These are phyloP conservation scores for Aspidoscelis tigris DNA, from an alignment of 2,113 vertebrate genomes.

Conservation along the genomic window DNA sequence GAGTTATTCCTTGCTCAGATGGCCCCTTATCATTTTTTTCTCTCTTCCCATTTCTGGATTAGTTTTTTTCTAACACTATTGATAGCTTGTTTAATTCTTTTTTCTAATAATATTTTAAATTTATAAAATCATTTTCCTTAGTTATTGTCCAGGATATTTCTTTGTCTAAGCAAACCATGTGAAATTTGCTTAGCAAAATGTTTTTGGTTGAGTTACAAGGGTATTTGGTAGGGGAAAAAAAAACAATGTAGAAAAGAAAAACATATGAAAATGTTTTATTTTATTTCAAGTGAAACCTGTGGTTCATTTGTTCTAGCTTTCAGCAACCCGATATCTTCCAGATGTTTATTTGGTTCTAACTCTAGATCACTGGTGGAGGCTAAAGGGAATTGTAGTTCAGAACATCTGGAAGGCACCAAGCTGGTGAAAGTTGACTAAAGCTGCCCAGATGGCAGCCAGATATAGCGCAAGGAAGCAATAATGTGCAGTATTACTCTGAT, in stretches of 20 bases:
- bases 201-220: background rate
- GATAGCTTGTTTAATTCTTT: background rate
- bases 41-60: background rate
- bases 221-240: background rate
- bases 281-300: no score
- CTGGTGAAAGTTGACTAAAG: no score
- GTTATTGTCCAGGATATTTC: background rate
- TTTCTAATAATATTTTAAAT: background rate
- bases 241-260: background rate
- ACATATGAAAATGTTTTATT: background rate
- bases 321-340: no score
- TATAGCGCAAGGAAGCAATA: no score
- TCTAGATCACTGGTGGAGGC: no score
- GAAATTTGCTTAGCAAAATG: background rate
- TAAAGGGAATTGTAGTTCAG: no score
- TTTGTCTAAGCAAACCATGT: background rate
- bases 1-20: slow-evolving; percentile 5
- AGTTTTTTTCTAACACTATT: background rate
- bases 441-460: no score
- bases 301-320: background rate
- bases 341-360: no score
- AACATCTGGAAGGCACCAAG: no score
- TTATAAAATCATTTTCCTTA: background rate
- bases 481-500: no score
- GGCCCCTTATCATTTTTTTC: background rate